These are phyloP conservation scores for Oscheius myriophilus DNA, from an alignment of 2,888 invertebrate species.

Conservation along the genomic window DNA sequence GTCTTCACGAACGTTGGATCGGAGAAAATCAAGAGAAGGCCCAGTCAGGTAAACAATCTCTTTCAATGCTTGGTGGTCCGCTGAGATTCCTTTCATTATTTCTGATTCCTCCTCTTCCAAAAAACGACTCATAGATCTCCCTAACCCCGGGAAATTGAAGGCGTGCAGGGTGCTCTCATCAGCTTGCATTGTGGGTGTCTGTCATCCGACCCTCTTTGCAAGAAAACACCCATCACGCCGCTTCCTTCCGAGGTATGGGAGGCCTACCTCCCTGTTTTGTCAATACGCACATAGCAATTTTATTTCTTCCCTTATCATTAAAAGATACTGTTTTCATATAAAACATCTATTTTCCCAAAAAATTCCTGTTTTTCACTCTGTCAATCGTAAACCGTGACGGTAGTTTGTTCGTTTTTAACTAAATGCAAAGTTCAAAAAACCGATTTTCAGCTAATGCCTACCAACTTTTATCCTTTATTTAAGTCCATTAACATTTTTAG, in stretches of 20 bases:
- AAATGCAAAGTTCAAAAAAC: too few relatives aligned
- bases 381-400: too few relatives aligned
- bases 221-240: background rate
- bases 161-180: conserved; percentile 21
- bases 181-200: conserved; percentile 25
- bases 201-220: conserved; percentile 13
- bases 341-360: too few relatives aligned
- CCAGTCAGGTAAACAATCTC: conserved; percentile 47
- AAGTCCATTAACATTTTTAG: conserved; percentile 37
- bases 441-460: too few relatives aligned
- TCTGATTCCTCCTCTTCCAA: conserved; percentile 5
- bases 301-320: background rate
- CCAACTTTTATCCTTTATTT: too few relatives aligned
- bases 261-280: background rate
- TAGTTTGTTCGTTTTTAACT: too few relatives aligned
- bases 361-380: too few relatives aligned
- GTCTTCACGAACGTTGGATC: conserved; percentile 49
- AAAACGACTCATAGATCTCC: conserved; percentile 16
- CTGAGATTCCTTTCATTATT: background rate
- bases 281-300: background rate
- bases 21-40: conserved; percentile 45
- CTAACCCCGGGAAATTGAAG: conserved; percentile 20
- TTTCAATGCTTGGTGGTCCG: background rate
- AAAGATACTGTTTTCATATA: too few relatives aligned
- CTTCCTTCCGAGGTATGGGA: background rate